phyloP scores from a whole-genome alignment of 2,888 invertebrate species.

The Leptopilina drosophilae region DNA sequence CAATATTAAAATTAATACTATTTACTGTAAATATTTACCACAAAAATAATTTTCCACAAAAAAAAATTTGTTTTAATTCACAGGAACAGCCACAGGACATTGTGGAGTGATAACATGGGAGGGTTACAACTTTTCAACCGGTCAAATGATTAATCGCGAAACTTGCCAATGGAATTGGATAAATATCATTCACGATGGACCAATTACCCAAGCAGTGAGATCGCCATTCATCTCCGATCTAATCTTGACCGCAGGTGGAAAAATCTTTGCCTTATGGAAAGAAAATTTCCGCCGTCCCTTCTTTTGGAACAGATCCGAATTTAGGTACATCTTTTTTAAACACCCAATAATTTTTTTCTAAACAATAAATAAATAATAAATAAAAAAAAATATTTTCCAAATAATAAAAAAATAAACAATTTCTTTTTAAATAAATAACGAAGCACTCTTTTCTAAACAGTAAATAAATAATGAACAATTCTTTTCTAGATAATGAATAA shows the following conservation, averaged over 20 bases:
- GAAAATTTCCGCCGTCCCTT: constrained; percentile 82
- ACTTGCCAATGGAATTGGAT: constrained; percentile 76
- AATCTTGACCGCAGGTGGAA: constrained; percentile 86
- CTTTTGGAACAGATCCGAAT: constrained; percentile 82
- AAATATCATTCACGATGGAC: constrained; percentile 84
- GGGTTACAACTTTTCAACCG: constrained; percentile 83
- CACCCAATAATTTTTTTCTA: no score
- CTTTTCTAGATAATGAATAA: no score
- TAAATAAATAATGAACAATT: no score
- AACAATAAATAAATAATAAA: no score
- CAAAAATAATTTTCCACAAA: not conserved
- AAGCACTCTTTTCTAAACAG: no score
- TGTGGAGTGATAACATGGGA: constrained; percentile 81
- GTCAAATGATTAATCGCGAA: constrained; percentile 81
- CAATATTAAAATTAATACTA: no score
- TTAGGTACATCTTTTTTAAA: constrained; percentile 54
- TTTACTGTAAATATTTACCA: not conserved
- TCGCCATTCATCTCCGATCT: constrained; percentile 82
- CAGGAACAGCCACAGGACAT: constrained; percentile 72
- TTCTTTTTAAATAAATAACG: no score
- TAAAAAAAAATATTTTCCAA: no score
- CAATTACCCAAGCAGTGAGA: constrained; percentile 80
- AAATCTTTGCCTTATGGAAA: constrained; percentile 86
- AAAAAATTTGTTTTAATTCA: not conserved
- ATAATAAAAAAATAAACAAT: no score